Conservation (phyloP, 1,140 invertebrate genomes). For the Hycleus phaleratus region DNA sequence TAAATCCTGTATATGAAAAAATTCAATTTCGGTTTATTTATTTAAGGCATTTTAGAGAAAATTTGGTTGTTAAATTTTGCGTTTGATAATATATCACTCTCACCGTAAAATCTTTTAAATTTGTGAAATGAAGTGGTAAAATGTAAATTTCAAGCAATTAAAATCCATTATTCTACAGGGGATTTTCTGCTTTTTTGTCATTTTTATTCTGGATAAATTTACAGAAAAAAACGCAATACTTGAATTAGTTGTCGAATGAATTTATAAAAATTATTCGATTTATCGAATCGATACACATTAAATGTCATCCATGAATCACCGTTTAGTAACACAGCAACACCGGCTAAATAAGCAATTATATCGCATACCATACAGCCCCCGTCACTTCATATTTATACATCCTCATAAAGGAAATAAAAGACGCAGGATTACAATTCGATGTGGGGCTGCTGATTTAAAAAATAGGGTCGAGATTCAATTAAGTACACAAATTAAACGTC, state of each 20-base stretch:
- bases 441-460: conserved; percentile 30
- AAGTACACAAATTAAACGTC: conserved; percentile 36
- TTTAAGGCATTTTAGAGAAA: too few relatives aligned
- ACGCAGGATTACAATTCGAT: conserved; percentile 29
- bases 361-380: conserved; percentile 21
- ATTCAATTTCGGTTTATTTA: too few relatives aligned
- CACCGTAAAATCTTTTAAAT: too few relatives aligned
- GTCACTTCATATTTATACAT: conserved; percentile 33
- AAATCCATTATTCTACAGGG: too few relatives aligned
- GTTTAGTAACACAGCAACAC: conserved; percentile 19
- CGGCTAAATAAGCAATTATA: conserved; percentile 32
- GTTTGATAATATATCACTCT: too few relatives aligned
- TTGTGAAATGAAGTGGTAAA: too few relatives aligned
- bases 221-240: too few relatives aligned
- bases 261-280: conserved; percentile 7
- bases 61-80: too few relatives aligned
- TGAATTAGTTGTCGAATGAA: neutral
- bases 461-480: conserved; percentile 33
- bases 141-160: too few relatives aligned
- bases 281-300: conserved; percentile 3
- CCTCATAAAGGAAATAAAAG: conserved; percentile 37
- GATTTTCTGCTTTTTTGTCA: too few relatives aligned
- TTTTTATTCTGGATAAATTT: too few relatives aligned
- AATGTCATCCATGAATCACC: conserved; percentile 15
- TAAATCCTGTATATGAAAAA: too few relatives aligned